Base-by-base conservation (phyloP, 2,113 vertebrate species). In the Lipophrys pholis region DNA sequence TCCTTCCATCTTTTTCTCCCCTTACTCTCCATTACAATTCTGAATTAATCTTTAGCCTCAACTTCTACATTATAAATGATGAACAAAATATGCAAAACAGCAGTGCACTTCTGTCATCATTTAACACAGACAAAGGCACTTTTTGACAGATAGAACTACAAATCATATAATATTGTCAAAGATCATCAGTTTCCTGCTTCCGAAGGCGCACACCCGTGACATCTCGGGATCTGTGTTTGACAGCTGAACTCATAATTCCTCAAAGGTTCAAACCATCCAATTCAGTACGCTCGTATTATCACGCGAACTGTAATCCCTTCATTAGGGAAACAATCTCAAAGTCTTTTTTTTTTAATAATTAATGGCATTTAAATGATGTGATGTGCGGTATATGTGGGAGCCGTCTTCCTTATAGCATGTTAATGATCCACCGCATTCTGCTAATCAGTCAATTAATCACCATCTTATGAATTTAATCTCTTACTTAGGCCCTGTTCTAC, bases 381-480 rank as follows among this genome's bases (percentile, higher is more conserved):
- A 90, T 74, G 62, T 74, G 67, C 58, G 69, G 60, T 82, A 82
- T 83, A 79, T 69, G 80, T 69, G 64, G n/a, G 60, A 15, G 68
- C 78, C 69, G 78, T 81, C 82, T 80, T 82, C 69, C 72, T 76
- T 85, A 81, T 82, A 82, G 86, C 81, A 77, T 78, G 64, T 60
- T 87, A 92, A 90, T 90, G 91, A 93, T 87, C 81, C 84, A 41
- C 64, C 63, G 87, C 88, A 72, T 82, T 85, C 73, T 56, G 58
- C 84, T 92, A 92, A 94, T 93, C 89, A 93, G 86, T 89, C 90
- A 90, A 88, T 93, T 93, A 91, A 92, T 93, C 90, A 88, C 74
- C 87, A 82, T 87, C 62, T 82, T 80, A 86, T 87, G 83, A 92
- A 87, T 90, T 77, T 84, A 93, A 93, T 91, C 87, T 89, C 85